phyloP scores from a whole-genome alignment of 2,113 vertebrate genomes.

The Erythrolamprus reginae region DNA sequence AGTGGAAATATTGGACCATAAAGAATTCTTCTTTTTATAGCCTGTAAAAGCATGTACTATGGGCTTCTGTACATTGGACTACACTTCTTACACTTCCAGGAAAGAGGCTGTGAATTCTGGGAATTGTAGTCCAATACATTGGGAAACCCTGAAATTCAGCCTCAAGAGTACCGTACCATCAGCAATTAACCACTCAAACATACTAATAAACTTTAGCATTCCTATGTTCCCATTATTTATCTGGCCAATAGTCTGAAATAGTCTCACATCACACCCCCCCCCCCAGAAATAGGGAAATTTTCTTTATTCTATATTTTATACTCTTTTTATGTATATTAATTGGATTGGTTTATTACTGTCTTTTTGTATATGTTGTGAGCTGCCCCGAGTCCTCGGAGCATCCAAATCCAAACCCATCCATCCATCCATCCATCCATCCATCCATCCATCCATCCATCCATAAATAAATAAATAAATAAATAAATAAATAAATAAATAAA shows the following conservation, averaged over 20 bases:
- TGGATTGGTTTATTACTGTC: too few species aligned
- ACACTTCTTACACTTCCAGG: neutral
- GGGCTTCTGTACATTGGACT: neutral
- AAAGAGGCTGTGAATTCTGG: neutral
- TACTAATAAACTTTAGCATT: neutral
- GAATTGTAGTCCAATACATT: neutral
- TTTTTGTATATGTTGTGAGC: too few species aligned
- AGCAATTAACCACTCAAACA: neutral
- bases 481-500: too few species aligned
- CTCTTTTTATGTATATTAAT: too few species aligned
- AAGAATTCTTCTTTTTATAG: neutral
- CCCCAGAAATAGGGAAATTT: neutral
- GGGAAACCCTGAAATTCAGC: neutral
- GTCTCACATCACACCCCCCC: too few species aligned
- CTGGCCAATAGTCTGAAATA: neutral
- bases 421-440: too few species aligned
- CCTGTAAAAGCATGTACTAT: neutral
- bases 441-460: too few species aligned
- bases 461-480: too few species aligned
- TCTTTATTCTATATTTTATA: too few species aligned
- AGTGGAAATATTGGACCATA: conserved; percentile 45
- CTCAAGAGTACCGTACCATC: neutral
- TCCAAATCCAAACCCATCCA: too few species aligned
- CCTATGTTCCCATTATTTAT: neutral
- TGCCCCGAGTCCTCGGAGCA: too few species aligned